Base-by-base conservation (phyloP, 1,140 invertebrate genomes). In the Chironomus tepperi region DNA sequence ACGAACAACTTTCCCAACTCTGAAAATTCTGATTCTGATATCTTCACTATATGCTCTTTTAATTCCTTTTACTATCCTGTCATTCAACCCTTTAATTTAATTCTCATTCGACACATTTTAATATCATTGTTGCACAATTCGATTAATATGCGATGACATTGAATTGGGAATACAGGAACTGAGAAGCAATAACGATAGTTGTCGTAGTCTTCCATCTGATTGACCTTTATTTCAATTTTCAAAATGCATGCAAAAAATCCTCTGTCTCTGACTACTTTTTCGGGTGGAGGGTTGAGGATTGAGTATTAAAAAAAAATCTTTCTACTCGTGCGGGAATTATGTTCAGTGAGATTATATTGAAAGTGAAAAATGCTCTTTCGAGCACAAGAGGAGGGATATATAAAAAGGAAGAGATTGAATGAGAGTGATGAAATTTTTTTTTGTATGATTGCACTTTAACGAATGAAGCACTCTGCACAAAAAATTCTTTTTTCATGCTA, bases 151-250 rank as follows among this genome's bases (percentile, higher is more conserved):
- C 12, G 47, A 57, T 57, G 47, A 57, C 47, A 57, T 57, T 57
- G 47, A 57, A 57, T 12, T 47, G 24, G 24, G 24, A 34, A 34
- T 34, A 34, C 24, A 34, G 24, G 24, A 34, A 34, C 24, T 2
- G 24, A 34, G 24, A 34, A 34, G 24, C 24, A 34, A 34, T 5
- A 34, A 34, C 24, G 24, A 34, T 34, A 34, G 24, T 34, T 5
- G 24, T 34, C 24, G 24, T 19, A 16, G 7, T 5, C 18, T 70
- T 70, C 19, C 65, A 70, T 70, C 18, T 21, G 65, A 70, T 70
- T 70, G 65, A 70, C 65, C 65, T 70, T 70, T 70, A 70, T 70
- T 70, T 70, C 65, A 70, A 19, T 67, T 70, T 18, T 70, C 18
- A 57, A 15, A 57, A n/a, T 57, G 47, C 47, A 34, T 34, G 24